Base-by-base conservation (phyloP, 2,888 invertebrate genomes). In the Fragum sueziense region DNA sequence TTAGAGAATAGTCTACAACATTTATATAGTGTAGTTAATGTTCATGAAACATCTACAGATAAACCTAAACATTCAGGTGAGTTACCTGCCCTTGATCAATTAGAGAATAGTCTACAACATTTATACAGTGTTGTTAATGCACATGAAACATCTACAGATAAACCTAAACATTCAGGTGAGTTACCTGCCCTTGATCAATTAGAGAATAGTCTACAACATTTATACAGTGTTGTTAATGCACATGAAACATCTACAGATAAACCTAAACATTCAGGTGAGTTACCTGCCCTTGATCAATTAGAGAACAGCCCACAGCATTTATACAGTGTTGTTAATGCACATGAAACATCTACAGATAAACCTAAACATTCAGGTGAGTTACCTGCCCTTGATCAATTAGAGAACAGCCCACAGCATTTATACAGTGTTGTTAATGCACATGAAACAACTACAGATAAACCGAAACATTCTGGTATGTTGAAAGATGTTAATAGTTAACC, bases 151-250 rank as follows among this genome's bases (percentile, higher is more conserved):
- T 14, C 33, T 3, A 22, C 20, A 25, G 11, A n/a, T 20, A 68
- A 54, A 51, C 57, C 70, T 6, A 80, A 76, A 65, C 33, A 74
- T 62, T 57, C 75, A 14, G 11, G 77, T 82, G 83, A 88, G 57
- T 74, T 88, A 57, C 70, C 78, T 33, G 85, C 88, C 33, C 9
- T 82, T 14, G 88, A 90, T 62, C 89, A 88, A 70, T 76, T 90
- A 7, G 70, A 76, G 14, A 73, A 69, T 62, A 82, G 85, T 17
- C 62, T 89, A 7, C 73, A 78, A 14, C 86, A 87, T 57, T 71
- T 83, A 20, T 59, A 78, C 6, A 73, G 62, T 1, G 57, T 72
- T 27, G 75, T 79, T 47, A 70, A 41, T 25, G 33, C 27, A 27
- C 17, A 17, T 25, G 31, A 52, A 20, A 6, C 22, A 6, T 14